Percentiles rank a stretch among this genome's conserved stretches.
Conservation (phyloP, 2,113 vertebrate genomes). For the Meleagris gallopavo region DNA sequence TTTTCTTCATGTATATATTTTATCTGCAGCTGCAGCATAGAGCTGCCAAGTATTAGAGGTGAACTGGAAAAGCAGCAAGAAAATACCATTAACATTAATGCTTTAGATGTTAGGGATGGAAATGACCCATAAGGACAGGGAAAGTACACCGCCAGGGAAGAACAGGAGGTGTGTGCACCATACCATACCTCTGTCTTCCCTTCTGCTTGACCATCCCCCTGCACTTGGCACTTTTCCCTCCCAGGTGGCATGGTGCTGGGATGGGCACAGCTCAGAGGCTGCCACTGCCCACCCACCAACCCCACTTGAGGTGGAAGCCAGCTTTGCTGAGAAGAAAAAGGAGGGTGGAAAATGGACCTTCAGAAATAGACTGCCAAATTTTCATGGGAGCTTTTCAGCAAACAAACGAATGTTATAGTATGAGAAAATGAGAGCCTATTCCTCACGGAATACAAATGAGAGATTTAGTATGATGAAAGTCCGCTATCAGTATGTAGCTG, state of each 20-base stretch:
- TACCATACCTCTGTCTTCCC: background rate
- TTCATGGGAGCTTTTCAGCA: background rate
- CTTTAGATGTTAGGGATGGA: background rate
- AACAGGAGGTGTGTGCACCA: background rate
- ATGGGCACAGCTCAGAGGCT: too few relatives aligned
- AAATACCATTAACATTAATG: conserved; percentile 49
- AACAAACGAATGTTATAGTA: background rate
- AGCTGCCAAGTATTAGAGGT: background rate
- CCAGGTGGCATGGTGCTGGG: accelerated
- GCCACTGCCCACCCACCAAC: background rate
- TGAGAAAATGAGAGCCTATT: conserved; percentile 13
- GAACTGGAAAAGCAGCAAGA: conserved; percentile 55
- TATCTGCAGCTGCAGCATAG: background rate
- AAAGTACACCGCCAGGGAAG: background rate
- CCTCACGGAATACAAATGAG: background rate
- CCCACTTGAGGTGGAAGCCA: background rate
- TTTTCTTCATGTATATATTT: conserved; percentile 1
- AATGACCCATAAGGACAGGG: background rate
- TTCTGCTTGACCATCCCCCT: background rate
- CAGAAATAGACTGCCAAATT: background rate
- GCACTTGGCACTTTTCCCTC: background rate
- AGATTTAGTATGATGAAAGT: background rate
- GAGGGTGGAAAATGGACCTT: background rate
- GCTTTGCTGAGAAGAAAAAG: background rate
- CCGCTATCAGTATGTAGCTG: background rate